These are phyloP conservation scores for Campaea margaritaria DNA, from an alignment of 2,888 invertebrate species.

Conservation along the genomic window DNA sequence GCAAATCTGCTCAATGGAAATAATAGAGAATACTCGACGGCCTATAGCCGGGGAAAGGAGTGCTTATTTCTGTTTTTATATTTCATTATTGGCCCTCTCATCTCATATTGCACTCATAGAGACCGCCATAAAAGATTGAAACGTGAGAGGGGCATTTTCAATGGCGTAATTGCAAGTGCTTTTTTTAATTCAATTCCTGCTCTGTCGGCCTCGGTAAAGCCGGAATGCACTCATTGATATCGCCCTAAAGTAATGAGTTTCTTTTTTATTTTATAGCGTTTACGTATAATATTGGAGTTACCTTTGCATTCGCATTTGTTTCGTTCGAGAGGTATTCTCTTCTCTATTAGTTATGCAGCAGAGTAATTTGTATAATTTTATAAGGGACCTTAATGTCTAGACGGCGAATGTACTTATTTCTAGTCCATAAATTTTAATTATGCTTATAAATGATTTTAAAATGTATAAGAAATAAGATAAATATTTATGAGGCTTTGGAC, in stretches of 20 bases:
- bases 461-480: neutral
- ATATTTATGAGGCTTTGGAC: slow-evolving; percentile 6
- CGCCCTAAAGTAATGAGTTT: slow-evolving; percentile 73
- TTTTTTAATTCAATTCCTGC: slow-evolving; percentile 81
- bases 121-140: slow-evolving; percentile 83
- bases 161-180: slow-evolving; percentile 84
- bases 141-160: slow-evolving; percentile 82
- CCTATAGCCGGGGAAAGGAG: slow-evolving; percentile 71
- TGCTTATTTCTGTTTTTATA: slow-evolving; percentile 83
- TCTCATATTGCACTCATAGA: slow-evolving; percentile 83
- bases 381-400: slow-evolving; percentile 7
- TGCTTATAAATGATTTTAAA: slow-evolving; percentile 8
- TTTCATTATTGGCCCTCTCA: slow-evolving; percentile 84
- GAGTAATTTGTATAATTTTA: slow-evolving; percentile 11
- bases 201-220: slow-evolving; percentile 78
- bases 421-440: slow-evolving; percentile 15
- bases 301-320: slow-evolving; percentile 9
- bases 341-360: neutral
- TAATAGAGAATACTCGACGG: slow-evolving; percentile 78
- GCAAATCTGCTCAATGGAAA: slow-evolving; percentile 75
- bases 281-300: slow-evolving; percentile 36
- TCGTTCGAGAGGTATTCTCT: neutral
- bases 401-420: slow-evolving; percentile 4
- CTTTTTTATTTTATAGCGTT: slow-evolving; percentile 54
- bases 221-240: slow-evolving; percentile 82